Percentiles rank a stretch among this genome's conserved stretches.
phyloP scores from a whole-genome alignment of 2,888 invertebrate genomes.

The Drosophila atripex region DNA sequence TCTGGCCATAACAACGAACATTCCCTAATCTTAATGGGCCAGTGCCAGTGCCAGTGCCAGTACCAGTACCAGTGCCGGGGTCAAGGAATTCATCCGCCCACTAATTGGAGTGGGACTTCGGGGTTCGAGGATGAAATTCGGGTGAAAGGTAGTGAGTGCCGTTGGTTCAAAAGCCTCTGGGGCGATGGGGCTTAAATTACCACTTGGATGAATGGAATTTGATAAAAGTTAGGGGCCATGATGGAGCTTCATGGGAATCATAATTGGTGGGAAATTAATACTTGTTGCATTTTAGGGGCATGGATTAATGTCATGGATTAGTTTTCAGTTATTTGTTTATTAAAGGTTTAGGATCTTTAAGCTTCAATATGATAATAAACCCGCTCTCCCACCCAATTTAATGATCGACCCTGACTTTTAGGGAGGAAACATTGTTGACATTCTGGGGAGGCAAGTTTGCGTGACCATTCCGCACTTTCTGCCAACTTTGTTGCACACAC shows the following conservation, averaged over 20 bases:
- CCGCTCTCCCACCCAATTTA: not conserved
- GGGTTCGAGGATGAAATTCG: constrained; percentile 2
- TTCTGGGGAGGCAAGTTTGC: constrained; percentile 21
- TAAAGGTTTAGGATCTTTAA: not conserved
- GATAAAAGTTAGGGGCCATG: not conserved
- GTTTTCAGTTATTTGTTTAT: not conserved
- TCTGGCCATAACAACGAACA: constrained; percentile 43
- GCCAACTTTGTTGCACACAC: constrained; percentile 33
- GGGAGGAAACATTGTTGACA: constrained; percentile 21
- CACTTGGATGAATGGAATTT: not conserved
- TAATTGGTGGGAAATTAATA: not conserved
- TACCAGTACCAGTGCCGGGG: constrained; percentile 14
- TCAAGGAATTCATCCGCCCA: constrained; percentile 27
- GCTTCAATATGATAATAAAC: not conserved
- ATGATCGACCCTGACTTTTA: constrained; percentile 2
- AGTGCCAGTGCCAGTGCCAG: not conserved
- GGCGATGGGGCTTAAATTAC: not conserved
- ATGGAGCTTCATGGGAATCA: not conserved
- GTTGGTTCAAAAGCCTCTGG: constrained; percentile 9
- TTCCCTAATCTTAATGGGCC: constrained; percentile 42
- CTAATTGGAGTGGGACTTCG: constrained; percentile 19
- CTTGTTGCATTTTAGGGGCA: not conserved
- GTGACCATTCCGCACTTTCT: constrained; percentile 34
- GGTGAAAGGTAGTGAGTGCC: constrained; percentile 2
- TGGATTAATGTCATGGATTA: not conserved